Conservation (phyloP, 2,113 vertebrate genomes). For the Thalassoma bifasciatum region DNA sequence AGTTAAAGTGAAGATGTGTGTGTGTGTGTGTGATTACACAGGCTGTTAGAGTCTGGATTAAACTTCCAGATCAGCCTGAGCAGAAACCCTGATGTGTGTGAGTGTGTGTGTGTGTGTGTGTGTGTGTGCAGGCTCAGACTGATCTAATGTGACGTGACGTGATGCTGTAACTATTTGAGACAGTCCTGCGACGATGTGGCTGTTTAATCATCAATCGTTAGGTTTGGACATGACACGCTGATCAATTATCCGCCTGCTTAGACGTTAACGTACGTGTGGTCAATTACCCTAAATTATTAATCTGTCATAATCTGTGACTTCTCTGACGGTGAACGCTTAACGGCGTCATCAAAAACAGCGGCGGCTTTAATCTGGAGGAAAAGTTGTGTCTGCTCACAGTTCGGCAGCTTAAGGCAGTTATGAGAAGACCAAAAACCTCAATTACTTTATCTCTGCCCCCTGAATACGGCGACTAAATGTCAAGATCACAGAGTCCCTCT, state of each 20-base stretch:
- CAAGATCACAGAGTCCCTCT: slow-evolving; percentile 84
- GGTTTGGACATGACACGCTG: slow-evolving; percentile 57
- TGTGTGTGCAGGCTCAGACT: slow-evolving; percentile 30
- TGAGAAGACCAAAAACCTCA: slow-evolving; percentile 64
- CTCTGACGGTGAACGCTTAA: slow-evolving; percentile 55
- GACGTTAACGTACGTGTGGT: slow-evolving; percentile 75
- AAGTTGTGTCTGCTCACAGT: slow-evolving; percentile 58
- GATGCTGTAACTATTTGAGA: slow-evolving; percentile 60
- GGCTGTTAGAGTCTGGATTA: slow-evolving; percentile 29
- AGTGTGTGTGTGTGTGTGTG: slow-evolving; percentile 18
- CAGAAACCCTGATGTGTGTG: slow-evolving; percentile 27
- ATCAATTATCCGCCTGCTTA: slow-evolving; percentile 72
- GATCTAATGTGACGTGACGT: slow-evolving; percentile 67
- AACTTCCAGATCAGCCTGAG: slow-evolving; percentile 14
- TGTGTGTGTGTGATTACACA: too few species aligned
- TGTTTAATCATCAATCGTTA: slow-evolving; percentile 67
- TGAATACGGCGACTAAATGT: slow-evolving; percentile 84
- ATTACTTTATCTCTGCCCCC: slow-evolving; percentile 81
- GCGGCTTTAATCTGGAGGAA: slow-evolving; percentile 53
- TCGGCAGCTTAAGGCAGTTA: slow-evolving; percentile 60
- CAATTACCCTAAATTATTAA: slow-evolving; percentile 71
- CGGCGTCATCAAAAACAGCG: slow-evolving; percentile 58
- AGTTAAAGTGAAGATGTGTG: too few species aligned
- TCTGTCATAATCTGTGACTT: slow-evolving; percentile 69
- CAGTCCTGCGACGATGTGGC: slow-evolving; percentile 49